Evolutionary conservation across 1,140 invertebrate genomes (phyloP).

Genomic region (Pteromalus puparum): DNA sequence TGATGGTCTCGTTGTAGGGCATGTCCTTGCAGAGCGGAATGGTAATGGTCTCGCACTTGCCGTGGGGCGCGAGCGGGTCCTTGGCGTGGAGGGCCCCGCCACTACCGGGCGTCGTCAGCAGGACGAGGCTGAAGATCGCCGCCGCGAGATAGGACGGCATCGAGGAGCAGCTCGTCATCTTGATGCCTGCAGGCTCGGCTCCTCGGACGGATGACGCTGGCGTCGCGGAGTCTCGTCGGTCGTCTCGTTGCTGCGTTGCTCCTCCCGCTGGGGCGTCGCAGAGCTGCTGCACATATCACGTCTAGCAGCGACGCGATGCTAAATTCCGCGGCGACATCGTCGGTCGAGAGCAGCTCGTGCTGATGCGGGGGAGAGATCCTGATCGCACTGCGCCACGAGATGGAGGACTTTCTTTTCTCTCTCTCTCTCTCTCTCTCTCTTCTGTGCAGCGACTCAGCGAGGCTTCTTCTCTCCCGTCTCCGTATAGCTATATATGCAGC

Average conservation of each 20-base stretch:
- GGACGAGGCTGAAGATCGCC: slow-evolving; percentile 10
- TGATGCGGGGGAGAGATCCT: too few species aligned
- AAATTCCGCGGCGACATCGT: neutral
- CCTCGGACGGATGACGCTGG: neutral
- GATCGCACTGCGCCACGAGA: neutral
- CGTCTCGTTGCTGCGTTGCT: neutral
- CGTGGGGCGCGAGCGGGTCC: slow-evolving; percentile 82
- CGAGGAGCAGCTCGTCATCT: neutral
- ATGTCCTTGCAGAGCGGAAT: slow-evolving; percentile 95
- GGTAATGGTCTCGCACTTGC: slow-evolving; percentile 93
- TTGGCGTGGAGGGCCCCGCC: slow-evolving; percentile 45
- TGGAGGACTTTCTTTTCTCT: slow-evolving; percentile 11
- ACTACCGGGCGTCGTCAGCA: neutral
- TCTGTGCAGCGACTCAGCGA: neutral
- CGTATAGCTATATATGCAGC: neutral
- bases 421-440: neutral
- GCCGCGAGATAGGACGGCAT: neutral
- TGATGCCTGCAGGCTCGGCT: neutral
- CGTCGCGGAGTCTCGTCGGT: neutral
- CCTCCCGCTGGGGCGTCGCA: slow-evolving; percentile 1
- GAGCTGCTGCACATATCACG: slow-evolving; percentile 28
- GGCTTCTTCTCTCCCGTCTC: neutral
- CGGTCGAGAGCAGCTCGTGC: too few species aligned
- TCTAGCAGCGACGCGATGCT: neutral
- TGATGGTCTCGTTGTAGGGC: slow-evolving; percentile 95